phyloP scores from a whole-genome alignment of 2,888 invertebrate genomes.

The Metopia argyrocephala region DNA sequence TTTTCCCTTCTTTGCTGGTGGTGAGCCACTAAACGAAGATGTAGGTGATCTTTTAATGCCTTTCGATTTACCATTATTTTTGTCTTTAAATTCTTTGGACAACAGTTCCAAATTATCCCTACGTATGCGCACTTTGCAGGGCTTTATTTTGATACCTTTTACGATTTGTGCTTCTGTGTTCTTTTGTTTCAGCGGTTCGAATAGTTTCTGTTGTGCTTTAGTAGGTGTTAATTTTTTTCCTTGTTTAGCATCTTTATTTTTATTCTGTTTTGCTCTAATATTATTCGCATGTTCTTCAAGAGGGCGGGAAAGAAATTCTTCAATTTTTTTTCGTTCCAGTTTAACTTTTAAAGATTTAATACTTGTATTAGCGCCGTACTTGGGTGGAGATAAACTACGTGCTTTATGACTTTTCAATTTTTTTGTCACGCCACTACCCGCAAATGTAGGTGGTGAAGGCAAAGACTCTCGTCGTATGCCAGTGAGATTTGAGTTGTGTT shows the following conservation, averaged over 20 bases:
- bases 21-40: not conserved
- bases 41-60: constrained; percentile 17
- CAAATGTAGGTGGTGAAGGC: constrained; percentile 58
- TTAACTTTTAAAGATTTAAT: constrained; percentile 64
- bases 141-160: constrained; percentile 57
- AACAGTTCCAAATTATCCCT: constrained; percentile 61
- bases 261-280: constrained; percentile 20
- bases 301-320: constrained; percentile 34
- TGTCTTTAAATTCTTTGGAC: constrained; percentile 41
- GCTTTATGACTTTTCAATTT: constrained; percentile 56
- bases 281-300: constrained; percentile 30
- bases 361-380: constrained; percentile 9
- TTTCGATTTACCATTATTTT: constrained; percentile 16
- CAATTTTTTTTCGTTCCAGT: constrained; percentile 63
- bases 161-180: constrained; percentile 36
- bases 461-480: constrained; percentile 63
- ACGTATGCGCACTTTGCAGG: constrained; percentile 63
- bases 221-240: constrained; percentile 62
- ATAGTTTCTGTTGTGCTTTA: constrained; percentile 67
- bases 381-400: constrained; percentile 66
- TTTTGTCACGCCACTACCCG: constrained; percentile 32
- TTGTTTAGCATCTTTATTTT: constrained; percentile 2
- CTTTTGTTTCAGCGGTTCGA: constrained; percentile 52
- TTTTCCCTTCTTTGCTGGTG: constrained; percentile 55
- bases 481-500: constrained; percentile 6